Evolutionary conservation across 2,888 invertebrate species (phyloP), one percentile per base, ranked within the genome.

Genomic region (Mongoloraphidia duomilia): DNA sequence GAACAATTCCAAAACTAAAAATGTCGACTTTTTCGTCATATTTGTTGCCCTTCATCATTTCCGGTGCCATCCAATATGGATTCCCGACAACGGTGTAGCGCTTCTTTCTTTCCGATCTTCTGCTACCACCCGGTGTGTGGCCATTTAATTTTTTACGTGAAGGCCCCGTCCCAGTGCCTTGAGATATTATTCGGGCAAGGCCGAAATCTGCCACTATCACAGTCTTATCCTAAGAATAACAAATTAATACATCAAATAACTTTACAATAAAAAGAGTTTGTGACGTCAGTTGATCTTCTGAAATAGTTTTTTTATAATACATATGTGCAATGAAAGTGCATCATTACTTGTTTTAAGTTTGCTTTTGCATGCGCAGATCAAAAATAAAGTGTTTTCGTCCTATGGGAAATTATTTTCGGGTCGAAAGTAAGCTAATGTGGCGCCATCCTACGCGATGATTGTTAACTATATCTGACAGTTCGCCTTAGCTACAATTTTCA

Each of bases 41-140:
- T 55, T 88, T 87, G 60, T 90, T 87, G 14, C 93, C 93, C 65
- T 88, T 91, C 89, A 95, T 90, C 95, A 95, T 95, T 68, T 95
- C 95, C 1, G 95, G 95, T 0, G 95, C 95, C 95, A 95, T 95
- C 93, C 94, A 95, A 68, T 93, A 95, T 1, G 95, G 94, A 73
- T 92, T 94, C 2, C 95, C 95, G 0, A 95, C 95, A 34, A 95
- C 93, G 0, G 94, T 95, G 65, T 94, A 94, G 11, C 94, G 75
- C 63, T 93, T 93, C 57, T 89, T 77, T 0, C 91, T 71, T 58
- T 84, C 79, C 52, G 82, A 76, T 46, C 70, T 70, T 50, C 72
- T 68, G 8, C 59, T 57, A 51, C 59, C 59, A 13, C 52, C 54
- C 49, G 53, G 56, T 50, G 53, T 62, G 49, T 59, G 61, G 2